Conservation (phyloP, 2,113 vertebrate species). For the Axis porcinus region DNA sequence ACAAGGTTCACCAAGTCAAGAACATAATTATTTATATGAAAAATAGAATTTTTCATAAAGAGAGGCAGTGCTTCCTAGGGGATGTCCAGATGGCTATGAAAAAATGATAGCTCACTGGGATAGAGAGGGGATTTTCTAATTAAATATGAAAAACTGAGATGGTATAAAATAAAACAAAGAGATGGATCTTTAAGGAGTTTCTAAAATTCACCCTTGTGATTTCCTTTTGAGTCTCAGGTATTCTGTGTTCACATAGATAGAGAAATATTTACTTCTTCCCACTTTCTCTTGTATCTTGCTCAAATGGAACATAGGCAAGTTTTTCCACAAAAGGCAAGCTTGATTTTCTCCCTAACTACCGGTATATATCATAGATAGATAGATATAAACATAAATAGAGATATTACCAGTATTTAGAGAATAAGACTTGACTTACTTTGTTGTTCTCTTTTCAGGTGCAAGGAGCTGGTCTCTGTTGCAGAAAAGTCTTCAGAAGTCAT, state of each 20-base stretch:
- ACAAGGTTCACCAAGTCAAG: background rate
- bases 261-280: background rate
- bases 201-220: background rate
- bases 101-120: background rate
- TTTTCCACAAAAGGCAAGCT: background rate
- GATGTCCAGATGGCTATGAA: background rate
- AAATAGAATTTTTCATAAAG: background rate
- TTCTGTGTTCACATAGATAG: background rate
- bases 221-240: background rate
- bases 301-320: background rate
- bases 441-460: background rate
- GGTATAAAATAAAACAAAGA: background rate
- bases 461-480: conserved; percentile 34
- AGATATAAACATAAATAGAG: background rate
- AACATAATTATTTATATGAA: background rate
- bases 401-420: background rate
- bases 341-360: background rate
- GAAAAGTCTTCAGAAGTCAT: conserved; percentile 57
- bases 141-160: background rate
- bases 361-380: background rate
- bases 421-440: conserved; percentile 47
- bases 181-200: background rate
- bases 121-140: background rate
- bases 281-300: background rate
- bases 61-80: background rate